These are phyloP conservation scores for Hippocampus mohnikei DNA, from an alignment of 2,113 vertebrate species.

Conservation along the genomic window DNA sequence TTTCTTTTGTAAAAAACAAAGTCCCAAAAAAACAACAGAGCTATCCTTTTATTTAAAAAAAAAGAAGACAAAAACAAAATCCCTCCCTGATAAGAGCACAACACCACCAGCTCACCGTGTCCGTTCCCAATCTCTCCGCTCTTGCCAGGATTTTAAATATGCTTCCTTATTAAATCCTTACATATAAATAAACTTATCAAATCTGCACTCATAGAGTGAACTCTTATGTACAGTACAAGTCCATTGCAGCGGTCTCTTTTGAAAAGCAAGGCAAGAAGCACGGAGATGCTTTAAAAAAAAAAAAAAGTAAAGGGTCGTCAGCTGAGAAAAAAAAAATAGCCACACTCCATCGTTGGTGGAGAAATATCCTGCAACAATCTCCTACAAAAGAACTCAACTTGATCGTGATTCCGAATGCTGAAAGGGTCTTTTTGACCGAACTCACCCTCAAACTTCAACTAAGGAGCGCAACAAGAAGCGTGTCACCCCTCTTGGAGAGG, in stretches of 20 bases:
- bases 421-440: constrained; percentile 20
- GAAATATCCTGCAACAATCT: constrained; percentile 23
- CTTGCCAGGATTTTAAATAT: constrained; percentile 86
- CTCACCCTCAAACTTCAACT: constrained; percentile 39
- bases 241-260: constrained; percentile 88
- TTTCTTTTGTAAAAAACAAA: constrained; percentile 46
- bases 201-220: constrained; percentile 99
- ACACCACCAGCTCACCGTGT: constrained; percentile 60
- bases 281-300: constrained; percentile 19
- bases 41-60: constrained; percentile 42
- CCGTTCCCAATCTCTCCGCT: constrained; percentile 64
- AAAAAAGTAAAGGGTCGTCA: constrained; percentile 18
- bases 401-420: constrained; percentile 44
- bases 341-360: constrained; percentile 32
- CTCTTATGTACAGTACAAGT: constrained; percentile 99
- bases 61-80: constrained; percentile 53
- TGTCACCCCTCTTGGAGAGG: constrained; percentile 55
- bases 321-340: constrained; percentile 19
- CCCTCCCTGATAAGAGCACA: constrained; percentile 86
- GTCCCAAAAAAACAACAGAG: constrained; percentile 55
- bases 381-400: constrained; percentile 30
- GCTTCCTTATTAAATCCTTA: constrained; percentile 85
- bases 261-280: constrained; percentile 20
- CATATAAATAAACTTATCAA: constrained; percentile 99
- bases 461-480: constrained; percentile 12